A percentile compares a stretch with the other conserved stretches of the same genome.
These are phyloP conservation scores for Philopotamus ludificatus DNA, from an alignment of 1,140 invertebrate genomes.

Conservation along the genomic window DNA sequence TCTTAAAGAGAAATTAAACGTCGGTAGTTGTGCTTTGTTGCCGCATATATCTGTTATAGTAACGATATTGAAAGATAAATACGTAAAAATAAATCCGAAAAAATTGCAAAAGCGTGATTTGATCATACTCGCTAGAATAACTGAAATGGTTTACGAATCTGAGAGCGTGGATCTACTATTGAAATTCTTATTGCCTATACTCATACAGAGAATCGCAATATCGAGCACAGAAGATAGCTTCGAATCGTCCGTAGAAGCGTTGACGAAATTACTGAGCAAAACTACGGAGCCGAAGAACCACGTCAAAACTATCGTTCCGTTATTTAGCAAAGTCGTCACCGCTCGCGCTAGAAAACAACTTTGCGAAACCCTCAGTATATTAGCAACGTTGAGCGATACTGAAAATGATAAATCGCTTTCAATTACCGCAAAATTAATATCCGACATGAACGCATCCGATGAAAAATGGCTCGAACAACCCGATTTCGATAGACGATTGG, in stretches of 20 bases:
- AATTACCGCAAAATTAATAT: slow-evolving; percentile 56
- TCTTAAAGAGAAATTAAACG: slow-evolving; percentile 60
- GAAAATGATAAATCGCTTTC: slow-evolving; percentile 22
- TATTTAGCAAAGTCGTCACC: slow-evolving; percentile 63
- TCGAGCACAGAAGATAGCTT: slow-evolving; percentile 62
- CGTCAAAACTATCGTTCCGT: slow-evolving; percentile 63
- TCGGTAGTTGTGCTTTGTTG: slow-evolving; percentile 69
- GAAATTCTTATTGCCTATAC: slow-evolving; percentile 70
- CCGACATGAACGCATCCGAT: slow-evolving; percentile 84
- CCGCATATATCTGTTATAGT: slow-evolving; percentile 74
- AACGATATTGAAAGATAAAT: slow-evolving; percentile 65
- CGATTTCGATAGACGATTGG: slow-evolving; percentile 79
- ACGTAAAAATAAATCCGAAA: slow-evolving; percentile 60
- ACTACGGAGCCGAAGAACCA: slow-evolving; percentile 66
- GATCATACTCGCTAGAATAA: slow-evolving; percentile 75
- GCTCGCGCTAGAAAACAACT: slow-evolving; percentile 66
- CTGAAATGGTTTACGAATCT: slow-evolving; percentile 67
- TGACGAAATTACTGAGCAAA: slow-evolving; percentile 71
- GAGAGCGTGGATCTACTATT: slow-evolving; percentile 68
- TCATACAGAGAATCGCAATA: slow-evolving; percentile 66
- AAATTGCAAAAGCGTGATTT: slow-evolving; percentile 68
- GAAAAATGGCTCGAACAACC: slow-evolving; percentile 85
- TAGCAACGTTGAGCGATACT: slow-evolving; percentile 47
- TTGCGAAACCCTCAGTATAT: slow-evolving; percentile 57
- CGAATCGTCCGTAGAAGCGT: slow-evolving; percentile 62